A percentile compares a stretch with the other conserved stretches of the same genome.
Evolutionary conservation across 2,888 invertebrate genomes (phyloP).

Genomic region (Spodoptera picta): DNA sequence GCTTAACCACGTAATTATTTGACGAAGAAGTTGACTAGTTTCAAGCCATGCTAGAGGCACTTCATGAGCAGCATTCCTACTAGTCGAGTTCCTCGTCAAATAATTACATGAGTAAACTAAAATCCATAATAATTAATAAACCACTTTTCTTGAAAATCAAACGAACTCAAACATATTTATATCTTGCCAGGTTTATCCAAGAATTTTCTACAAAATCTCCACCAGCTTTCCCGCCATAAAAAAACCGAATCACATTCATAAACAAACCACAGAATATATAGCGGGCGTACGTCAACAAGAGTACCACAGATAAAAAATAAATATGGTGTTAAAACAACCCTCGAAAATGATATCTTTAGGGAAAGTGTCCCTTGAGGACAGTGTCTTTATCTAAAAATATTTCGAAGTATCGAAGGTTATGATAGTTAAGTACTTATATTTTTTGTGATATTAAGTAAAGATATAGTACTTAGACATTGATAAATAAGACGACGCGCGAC

Average conservation of each 20-base stretch:
- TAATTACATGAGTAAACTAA: too few species aligned
- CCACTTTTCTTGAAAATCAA: too few species aligned
- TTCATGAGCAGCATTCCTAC: too few species aligned
- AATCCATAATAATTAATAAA: too few species aligned
- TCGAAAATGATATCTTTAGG: constrained; percentile 58
- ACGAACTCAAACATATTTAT: not conserved
- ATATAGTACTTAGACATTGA: constrained; percentile 3
- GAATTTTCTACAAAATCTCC: not conserved
- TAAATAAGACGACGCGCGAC: not conserved
- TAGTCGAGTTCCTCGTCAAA: too few species aligned
- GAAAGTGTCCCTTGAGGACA: constrained; percentile 66
- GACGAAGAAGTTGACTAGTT: too few species aligned
- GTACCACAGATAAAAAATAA: constrained; percentile 45
- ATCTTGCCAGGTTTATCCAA: not conserved
- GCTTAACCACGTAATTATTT: too few species aligned
- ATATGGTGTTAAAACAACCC: constrained; percentile 40
- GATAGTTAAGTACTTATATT: constrained; percentile 61
- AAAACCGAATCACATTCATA: constrained; percentile 3
- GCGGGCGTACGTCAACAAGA: constrained; percentile 16
- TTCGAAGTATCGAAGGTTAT: constrained; percentile 58
- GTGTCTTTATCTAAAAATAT: constrained; percentile 60
- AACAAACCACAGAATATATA: constrained; percentile 21
- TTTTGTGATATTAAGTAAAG: constrained; percentile 41
- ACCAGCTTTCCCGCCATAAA: constrained; percentile 10
- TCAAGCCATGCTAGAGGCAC: too few species aligned